These are phyloP conservation scores for Agonopterix arenella DNA, from an alignment of 2,888 invertebrate species.

Conservation along the genomic window DNA sequence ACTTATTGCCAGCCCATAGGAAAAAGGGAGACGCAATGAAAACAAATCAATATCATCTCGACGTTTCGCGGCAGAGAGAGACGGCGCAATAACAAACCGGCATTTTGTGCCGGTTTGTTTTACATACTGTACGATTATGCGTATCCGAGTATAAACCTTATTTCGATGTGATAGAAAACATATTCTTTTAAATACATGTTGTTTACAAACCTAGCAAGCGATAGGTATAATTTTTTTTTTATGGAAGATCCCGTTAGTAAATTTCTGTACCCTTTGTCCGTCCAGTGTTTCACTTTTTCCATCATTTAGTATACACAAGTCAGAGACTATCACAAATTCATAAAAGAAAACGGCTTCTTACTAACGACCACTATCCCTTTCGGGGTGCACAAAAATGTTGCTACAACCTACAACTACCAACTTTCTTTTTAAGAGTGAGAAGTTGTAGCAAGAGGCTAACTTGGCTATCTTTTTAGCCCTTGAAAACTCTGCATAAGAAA, in stretches of 20 bases:
- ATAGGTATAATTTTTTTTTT: constrained; percentile 27
- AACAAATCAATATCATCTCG: constrained; percentile 76
- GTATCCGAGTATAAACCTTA: constrained; percentile 39
- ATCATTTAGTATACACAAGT: too few species aligned
- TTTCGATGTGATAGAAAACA: constrained; percentile 19
- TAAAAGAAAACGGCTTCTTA: too few species aligned
- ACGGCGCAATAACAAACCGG: constrained; percentile 73
- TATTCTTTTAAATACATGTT: constrained; percentile 22
- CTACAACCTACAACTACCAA: too few species aligned
- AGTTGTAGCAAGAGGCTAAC: too few species aligned
- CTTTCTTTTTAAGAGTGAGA: too few species aligned
- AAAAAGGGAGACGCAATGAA: constrained; percentile 72
- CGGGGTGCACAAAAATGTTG: too few species aligned
- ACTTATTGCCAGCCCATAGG: constrained; percentile 45
- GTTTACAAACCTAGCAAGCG: constrained; percentile 33
- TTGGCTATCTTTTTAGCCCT: too few species aligned
- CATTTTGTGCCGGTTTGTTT: constrained; percentile 58
- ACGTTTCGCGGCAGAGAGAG: constrained; percentile 62
- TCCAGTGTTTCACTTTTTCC: too few species aligned
- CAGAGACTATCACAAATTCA: too few species aligned
- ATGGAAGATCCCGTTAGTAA: constrained; percentile 38
- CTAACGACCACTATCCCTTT: too few species aligned
- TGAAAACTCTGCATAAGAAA: too few species aligned
- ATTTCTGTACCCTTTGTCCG: constrained; percentile 6
- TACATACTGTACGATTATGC: constrained; percentile 19